These are phyloP conservation scores for Chlorocebus sabaeus DNA, from an alignment of 2,113 vertebrate species.

Conservation along the genomic window DNA sequence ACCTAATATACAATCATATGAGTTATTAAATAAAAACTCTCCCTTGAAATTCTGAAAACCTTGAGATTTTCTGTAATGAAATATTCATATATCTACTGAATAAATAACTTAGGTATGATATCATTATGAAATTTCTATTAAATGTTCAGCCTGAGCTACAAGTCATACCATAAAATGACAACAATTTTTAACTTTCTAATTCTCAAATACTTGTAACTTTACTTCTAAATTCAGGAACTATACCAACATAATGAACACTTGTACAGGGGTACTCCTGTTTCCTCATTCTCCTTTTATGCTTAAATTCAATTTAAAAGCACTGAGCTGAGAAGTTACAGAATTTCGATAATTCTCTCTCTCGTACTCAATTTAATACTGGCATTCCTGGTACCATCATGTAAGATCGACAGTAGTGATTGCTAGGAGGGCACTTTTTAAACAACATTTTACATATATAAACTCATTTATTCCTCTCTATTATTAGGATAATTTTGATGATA, in stretches of 20 bases:
- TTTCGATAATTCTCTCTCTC: not conserved
- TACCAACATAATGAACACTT: not conserved
- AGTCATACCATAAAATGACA: not conserved
- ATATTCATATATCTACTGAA: not conserved
- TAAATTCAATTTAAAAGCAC: not conserved
- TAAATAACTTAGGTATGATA: not conserved
- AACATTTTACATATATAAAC: not conserved
- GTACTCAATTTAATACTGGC: not conserved
- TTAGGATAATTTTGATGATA: not conserved
- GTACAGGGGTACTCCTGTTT: not conserved
- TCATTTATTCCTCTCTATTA: not conserved
- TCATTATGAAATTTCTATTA: conserved; percentile 19
- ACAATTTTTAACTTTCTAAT: conserved; percentile 5
- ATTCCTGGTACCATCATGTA: not conserved
- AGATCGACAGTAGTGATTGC: not conserved
- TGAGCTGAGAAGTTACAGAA: not conserved
- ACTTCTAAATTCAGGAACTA: not conserved
- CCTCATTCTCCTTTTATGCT: not conserved
- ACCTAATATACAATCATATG: not conserved
- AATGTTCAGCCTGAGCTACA: not conserved
- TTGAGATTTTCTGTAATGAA: not conserved
- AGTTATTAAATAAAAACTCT: not conserved
- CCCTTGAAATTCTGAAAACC: not conserved
- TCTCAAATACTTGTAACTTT: not conserved
- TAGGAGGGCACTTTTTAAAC: not conserved